These are phyloP conservation scores for Sebastes hubbsi DNA, from an alignment of 2,797 vertebrate genomes.

Conservation along the genomic window DNA sequence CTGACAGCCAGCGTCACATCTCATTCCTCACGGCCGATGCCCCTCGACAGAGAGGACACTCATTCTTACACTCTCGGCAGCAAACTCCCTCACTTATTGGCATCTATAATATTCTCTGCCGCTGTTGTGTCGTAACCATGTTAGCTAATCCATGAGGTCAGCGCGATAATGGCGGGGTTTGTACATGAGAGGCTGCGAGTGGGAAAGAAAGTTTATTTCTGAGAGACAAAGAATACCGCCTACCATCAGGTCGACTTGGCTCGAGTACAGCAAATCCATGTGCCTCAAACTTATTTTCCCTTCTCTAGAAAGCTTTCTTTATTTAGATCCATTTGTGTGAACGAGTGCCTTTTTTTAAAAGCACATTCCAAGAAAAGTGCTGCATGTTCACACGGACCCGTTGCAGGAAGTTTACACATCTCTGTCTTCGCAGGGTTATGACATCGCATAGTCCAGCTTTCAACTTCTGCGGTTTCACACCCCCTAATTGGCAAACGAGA, in stretches of 20 bases:
- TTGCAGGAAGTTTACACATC: conserved; percentile 41
- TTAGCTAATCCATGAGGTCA: conserved; percentile 36
- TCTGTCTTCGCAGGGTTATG: conserved; percentile 23
- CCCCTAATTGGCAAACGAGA: conserved; percentile 35
- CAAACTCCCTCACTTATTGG: conserved; percentile 40
- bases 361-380: conserved; percentile 34
- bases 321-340: conserved; percentile 39
- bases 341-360: neutral
- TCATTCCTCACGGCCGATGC: conserved; percentile 72
- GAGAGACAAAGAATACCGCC: neutral
- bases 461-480: conserved; percentile 36
- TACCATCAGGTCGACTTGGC: conserved; percentile 32
- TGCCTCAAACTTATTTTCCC: conserved; percentile 3
- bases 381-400: conserved; percentile 25
- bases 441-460: conserved; percentile 22
- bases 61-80: conserved; percentile 17
- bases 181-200: conserved; percentile 2
- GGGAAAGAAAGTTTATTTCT: conserved; percentile 10
- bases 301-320: conserved; percentile 28
- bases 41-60: conserved; percentile 65
- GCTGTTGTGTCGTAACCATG: conserved; percentile 4
- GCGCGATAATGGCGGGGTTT: neutral
- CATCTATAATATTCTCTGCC: conserved; percentile 31
- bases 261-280: conserved; percentile 12
- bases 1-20: conserved; percentile 72